Percentiles rank a stretch among this genome's conserved stretches.
Evolutionary conservation across 2,797 vertebrate species (phyloP).

Genomic region (Calcarius lapponicus): DNA sequence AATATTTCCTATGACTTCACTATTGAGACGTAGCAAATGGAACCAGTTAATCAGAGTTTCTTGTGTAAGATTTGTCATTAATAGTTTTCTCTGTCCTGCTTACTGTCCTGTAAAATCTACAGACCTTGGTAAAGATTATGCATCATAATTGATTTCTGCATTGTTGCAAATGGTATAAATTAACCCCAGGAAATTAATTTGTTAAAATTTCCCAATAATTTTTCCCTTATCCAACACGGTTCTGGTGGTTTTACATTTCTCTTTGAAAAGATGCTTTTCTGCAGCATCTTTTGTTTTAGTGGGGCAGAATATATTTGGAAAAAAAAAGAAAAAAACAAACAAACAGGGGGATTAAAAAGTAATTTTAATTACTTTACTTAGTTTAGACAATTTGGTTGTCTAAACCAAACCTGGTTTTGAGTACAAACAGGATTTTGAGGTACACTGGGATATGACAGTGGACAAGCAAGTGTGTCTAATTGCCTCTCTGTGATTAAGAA

Average conservation of each 20-base stretch:
- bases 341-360: background rate
- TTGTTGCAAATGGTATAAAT: background rate
- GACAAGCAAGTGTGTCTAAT: background rate
- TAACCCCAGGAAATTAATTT: background rate
- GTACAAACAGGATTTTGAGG: background rate
- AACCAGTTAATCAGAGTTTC: background rate
- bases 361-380: background rate
- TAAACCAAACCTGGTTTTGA: background rate
- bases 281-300: background rate
- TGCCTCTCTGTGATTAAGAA: background rate
- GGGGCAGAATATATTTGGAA: background rate
- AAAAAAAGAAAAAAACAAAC: background rate
- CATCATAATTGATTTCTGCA: background rate
- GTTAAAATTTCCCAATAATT: background rate
- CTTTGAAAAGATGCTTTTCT: background rate
- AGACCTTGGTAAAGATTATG: background rate
- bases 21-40: background rate
- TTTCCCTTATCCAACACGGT: background rate
- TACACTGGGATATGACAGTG: background rate
- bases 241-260: background rate
- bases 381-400: background rate
- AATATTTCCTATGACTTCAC: background rate
- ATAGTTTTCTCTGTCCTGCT: background rate
- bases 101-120: background rate
- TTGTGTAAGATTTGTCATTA: background rate